Evolutionary conservation across 1,140 invertebrate genomes (phyloP).

Genomic region (Pentalonia nigronervosa): DNA sequence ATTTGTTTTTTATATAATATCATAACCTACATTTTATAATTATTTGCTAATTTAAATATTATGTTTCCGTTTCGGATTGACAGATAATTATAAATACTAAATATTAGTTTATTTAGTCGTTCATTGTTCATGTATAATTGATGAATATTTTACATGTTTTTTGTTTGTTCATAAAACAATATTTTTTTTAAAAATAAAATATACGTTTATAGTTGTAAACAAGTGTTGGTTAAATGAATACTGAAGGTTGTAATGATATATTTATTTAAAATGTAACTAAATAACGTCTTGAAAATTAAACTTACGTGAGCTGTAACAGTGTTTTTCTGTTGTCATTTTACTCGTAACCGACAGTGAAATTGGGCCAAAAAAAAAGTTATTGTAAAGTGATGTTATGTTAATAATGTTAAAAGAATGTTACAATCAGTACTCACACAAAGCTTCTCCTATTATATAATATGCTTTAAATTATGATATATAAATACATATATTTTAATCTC

Average conservation of each 20-base stretch:
- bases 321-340: slow-evolving; percentile 30
- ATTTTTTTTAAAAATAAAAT: not conserved
- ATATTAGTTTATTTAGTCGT: not conserved
- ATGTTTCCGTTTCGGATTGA: not conserved
- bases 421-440: not conserved
- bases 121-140: not conserved
- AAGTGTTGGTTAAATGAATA: not conserved
- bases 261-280: not conserved
- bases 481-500: not conserved
- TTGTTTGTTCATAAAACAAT: not conserved
- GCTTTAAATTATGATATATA: not conserved
- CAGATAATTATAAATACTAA: not conserved
- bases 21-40: not conserved
- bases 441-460: not conserved
- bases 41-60: not conserved
- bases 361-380: slow-evolving; percentile 20
- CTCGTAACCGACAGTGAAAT: not conserved
- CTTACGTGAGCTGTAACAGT: not conserved
- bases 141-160: not conserved
- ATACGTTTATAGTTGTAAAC: not conserved
- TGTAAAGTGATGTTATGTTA: not conserved
- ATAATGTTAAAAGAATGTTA: not conserved
- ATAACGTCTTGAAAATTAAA: not conserved
- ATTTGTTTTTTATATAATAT: not conserved
- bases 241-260: not conserved